Percentiles rank a stretch among this genome's conserved stretches.
phyloP scores from a whole-genome alignment of 2,888 invertebrate genomes.

The Ectobius pallidus region DNA sequence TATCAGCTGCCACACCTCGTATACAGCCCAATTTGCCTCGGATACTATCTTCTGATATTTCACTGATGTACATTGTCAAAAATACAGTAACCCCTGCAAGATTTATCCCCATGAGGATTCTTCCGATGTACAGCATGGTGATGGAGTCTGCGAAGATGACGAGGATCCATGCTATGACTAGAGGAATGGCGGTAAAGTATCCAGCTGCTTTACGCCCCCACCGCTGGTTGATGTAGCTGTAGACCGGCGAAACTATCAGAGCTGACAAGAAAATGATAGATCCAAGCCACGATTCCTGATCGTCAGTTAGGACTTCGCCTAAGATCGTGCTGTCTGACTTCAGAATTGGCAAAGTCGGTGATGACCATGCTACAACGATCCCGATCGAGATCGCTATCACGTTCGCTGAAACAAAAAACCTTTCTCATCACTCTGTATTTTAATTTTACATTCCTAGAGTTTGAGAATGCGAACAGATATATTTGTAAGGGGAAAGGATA shows the following conservation, averaged over 20 bases:
- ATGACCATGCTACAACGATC: background rate
- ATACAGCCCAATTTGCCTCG: constrained; percentile 65
- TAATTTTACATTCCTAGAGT: too few species aligned
- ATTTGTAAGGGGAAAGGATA: too few species aligned
- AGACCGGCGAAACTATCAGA: background rate
- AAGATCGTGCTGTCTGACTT: background rate
- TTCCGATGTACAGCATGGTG: background rate
- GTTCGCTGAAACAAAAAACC: background rate
- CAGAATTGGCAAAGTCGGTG: background rate
- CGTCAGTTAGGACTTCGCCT: background rate
- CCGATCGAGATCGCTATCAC: background rate
- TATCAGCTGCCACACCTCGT: constrained; percentile 60
- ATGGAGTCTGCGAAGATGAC: background rate
- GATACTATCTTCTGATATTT: constrained; percentile 63
- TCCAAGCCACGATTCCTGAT: background rate
- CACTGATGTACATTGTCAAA: constrained; percentile 66
- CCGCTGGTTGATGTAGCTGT: background rate
- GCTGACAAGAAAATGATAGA: background rate
- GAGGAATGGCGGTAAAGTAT: background rate
- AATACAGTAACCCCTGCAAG: constrained; percentile 46
- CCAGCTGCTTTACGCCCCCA: background rate
- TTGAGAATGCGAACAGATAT: too few species aligned
- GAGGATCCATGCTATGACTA: background rate
- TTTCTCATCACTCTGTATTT: too few species aligned
- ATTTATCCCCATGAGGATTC: background rate